Conservation (phyloP, 2,888 invertebrate species). For the Spodoptera picta region DNA sequence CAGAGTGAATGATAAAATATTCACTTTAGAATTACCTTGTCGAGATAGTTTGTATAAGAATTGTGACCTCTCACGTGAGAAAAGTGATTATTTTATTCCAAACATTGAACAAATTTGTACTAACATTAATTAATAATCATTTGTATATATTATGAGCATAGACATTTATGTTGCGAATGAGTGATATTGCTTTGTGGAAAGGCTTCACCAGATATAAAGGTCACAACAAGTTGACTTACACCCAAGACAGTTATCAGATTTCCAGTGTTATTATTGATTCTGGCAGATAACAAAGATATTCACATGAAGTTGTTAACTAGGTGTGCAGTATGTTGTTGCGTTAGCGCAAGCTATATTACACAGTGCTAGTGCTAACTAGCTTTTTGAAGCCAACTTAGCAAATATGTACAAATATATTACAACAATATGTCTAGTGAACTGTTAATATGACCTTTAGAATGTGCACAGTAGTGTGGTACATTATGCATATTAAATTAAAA, state of each 20-base stretch:
- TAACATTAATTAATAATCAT: conserved; percentile 61
- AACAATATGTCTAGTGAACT: conserved; percentile 18
- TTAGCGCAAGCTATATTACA: conserved; percentile 22
- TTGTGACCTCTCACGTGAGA: conserved; percentile 72
- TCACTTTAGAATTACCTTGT: conserved; percentile 72
- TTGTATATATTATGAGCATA: conserved; percentile 65
- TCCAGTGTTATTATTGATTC: conserved; percentile 40
- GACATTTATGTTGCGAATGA: conserved; percentile 62
- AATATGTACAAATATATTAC: conserved; percentile 28
- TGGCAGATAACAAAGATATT: conserved; percentile 36
- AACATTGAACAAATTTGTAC: conserved; percentile 80
- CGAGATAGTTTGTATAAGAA: conserved; percentile 68
- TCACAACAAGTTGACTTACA: conserved; percentile 51
- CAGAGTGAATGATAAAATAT: conserved; percentile 64
- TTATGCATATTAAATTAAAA: too few species aligned
- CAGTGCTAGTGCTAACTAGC: conserved; percentile 28
- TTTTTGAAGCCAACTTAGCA: conserved; percentile 33
- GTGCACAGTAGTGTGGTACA: conserved; percentile 1
- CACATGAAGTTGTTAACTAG: conserved; percentile 16
- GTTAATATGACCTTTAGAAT: conserved; percentile 26
- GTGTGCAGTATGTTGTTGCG: conserved; percentile 24
- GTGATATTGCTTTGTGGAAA: conserved; percentile 62
- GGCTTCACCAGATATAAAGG: conserved; percentile 56
- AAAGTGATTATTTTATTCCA: conserved; percentile 82
- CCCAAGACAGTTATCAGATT: conserved; percentile 36